phyloP scores from a whole-genome alignment of 2,113 vertebrate species.

The Antechinus flavipes region DNA sequence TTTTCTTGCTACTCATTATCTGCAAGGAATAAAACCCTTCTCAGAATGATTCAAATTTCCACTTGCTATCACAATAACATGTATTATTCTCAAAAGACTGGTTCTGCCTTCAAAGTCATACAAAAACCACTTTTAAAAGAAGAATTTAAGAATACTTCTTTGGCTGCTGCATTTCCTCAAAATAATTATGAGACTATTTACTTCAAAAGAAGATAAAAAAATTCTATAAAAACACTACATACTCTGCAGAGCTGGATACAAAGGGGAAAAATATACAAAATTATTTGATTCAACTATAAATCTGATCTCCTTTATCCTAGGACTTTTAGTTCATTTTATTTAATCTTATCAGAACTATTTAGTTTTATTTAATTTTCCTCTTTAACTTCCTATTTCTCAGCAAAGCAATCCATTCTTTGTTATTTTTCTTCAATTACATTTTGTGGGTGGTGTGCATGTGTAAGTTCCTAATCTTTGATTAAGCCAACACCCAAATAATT shows the following conservation, averaged over 20 bases:
- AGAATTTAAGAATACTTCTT: neutral
- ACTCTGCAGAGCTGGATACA: neutral
- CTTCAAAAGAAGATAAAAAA: slow-evolving; percentile 21
- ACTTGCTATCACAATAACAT: neutral
- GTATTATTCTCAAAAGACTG: neutral
- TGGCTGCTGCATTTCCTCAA: neutral
- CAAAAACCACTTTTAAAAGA: slow-evolving; percentile 12
- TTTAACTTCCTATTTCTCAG: slow-evolving; percentile 39
- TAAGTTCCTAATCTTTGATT: neutral
- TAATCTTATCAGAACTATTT: neutral
- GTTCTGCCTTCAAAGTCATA: neutral
- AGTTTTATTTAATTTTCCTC: slow-evolving; percentile 21
- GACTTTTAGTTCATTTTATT: slow-evolving; percentile 1
- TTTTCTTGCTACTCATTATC: neutral
- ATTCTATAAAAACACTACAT: neutral
- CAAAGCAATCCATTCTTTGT: neutral
- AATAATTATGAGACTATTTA: slow-evolving; percentile 5
- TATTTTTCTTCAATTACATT: slow-evolving; percentile 55
- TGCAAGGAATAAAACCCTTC: neutral
- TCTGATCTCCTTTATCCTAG: slow-evolving; percentile 9
- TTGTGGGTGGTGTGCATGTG: neutral
- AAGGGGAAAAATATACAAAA: slow-evolving; percentile 18
- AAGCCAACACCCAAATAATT: slow-evolving; percentile 45
- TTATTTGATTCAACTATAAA: slow-evolving; percentile 1
- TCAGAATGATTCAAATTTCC: neutral